Percentiles rank a stretch among this genome's conserved stretches.
phyloP scores from a whole-genome alignment of 1,140 invertebrate genomes.

The Thaumetopoea pityocampa region DNA sequence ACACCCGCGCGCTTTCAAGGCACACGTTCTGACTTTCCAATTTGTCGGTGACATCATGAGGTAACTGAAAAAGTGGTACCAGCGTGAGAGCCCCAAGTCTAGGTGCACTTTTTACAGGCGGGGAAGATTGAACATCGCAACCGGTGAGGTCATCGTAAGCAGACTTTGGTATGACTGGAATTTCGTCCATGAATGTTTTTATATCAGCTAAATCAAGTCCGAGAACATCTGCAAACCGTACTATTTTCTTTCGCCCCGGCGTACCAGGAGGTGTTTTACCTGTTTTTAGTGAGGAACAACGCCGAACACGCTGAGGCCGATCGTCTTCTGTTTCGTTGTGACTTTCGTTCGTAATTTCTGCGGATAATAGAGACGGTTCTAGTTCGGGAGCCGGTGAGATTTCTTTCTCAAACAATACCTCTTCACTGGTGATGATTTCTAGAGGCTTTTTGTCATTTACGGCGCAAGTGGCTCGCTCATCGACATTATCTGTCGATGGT shows the following conservation, averaged over 20 bases:
- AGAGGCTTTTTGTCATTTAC: constrained; percentile 25
- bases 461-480: constrained; percentile 17
- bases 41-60: constrained; percentile 85
- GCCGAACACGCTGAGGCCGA: constrained; percentile 79
- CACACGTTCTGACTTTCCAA: constrained; percentile 88
- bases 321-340: constrained; percentile 64
- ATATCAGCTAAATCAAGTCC: constrained; percentile 95
- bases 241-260: constrained; percentile 93
- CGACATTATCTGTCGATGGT: constrained; percentile 5
- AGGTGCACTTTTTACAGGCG: constrained; percentile 46
- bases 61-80: constrained; percentile 89
- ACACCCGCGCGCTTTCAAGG: constrained; percentile 89
- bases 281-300: constrained; percentile 92
- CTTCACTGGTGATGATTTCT: constrained; percentile 54
- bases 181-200: constrained; percentile 91
- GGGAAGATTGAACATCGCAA: constrained; percentile 71
- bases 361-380: constrained; percentile 44
- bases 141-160: constrained; percentile 85
- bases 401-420: constrained; percentile 43
- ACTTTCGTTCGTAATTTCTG: constrained; percentile 37
- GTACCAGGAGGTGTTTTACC: constrained; percentile 94
- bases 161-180: constrained; percentile 90
- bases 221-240: constrained; percentile 95
- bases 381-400: constrained; percentile 44
- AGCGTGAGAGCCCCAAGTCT: constrained; percentile 72